Evolutionary conservation across 2,888 invertebrate genomes (phyloP).

Genomic region (Lasius platythorax): DNA sequence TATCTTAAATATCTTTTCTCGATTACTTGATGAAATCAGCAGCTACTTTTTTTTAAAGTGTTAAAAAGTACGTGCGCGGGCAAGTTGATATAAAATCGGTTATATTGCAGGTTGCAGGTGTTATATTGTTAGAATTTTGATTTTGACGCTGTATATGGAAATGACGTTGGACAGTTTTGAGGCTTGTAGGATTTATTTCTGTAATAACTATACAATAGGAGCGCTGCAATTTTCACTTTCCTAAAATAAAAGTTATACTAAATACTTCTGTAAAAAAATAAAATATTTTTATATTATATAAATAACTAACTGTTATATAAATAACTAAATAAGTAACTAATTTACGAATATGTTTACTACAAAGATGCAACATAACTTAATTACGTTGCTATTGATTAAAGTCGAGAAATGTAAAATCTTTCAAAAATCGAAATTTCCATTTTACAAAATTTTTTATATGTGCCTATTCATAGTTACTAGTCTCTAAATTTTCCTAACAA

Average conservation of each 20-base stretch:
- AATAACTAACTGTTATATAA: background rate
- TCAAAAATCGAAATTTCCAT: background rate
- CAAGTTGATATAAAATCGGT: background rate
- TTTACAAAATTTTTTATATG: background rate
- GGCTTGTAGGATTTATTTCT: conserved; percentile 1
- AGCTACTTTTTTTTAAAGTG: background rate
- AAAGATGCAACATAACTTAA: background rate
- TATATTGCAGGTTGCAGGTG: background rate
- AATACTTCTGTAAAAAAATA: background rate
- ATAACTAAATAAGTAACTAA: background rate
- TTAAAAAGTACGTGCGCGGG: background rate
- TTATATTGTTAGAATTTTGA: conserved; percentile 16
- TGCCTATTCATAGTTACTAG: background rate
- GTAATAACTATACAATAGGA: background rate
- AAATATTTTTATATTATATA: background rate
- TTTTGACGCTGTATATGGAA: background rate
- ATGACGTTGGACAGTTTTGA: background rate
- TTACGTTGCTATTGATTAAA: background rate
- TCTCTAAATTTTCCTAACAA: background rate
- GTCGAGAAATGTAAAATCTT: background rate
- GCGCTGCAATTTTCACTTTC: background rate
- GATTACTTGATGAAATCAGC: background rate
- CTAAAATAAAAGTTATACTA: background rate
- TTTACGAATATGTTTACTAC: background rate
- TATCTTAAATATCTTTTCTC: background rate